These are phyloP conservation scores for Parascotia fuliginaria DNA, from an alignment of 2,888 invertebrate genomes.

Conservation along the genomic window DNA sequence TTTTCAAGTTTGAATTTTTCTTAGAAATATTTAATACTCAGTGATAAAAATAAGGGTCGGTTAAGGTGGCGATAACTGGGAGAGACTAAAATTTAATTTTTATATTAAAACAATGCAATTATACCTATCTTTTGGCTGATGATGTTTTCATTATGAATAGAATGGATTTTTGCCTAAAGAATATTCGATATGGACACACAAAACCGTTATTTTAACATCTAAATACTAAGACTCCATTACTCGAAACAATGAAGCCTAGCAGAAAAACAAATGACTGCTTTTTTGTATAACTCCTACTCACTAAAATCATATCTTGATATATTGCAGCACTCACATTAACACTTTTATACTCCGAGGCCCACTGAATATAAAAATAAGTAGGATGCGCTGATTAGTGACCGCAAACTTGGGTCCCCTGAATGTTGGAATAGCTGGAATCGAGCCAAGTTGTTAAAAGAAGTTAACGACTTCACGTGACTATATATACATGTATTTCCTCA, in stretches of 20 bases:
- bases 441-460: slow-evolving; percentile 60
- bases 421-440: slow-evolving; percentile 50
- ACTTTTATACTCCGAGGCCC: slow-evolving; percentile 37
- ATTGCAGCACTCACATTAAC: slow-evolving; percentile 46
- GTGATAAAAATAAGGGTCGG: too few relatives aligned
- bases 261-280: slow-evolving; percentile 1
- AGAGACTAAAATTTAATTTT: too few relatives aligned
- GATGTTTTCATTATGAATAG: too few relatives aligned
- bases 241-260: neutral
- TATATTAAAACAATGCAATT: too few relatives aligned
- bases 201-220: too few relatives aligned
- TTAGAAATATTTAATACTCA: too few relatives aligned
- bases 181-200: too few relatives aligned
- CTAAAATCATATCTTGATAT: too few relatives aligned
- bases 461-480: slow-evolving; percentile 50
- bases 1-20: too few relatives aligned
- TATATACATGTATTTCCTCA: slow-evolving; percentile 50
- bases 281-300: slow-evolving; percentile 20
- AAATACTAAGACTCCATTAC: neutral
- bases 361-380: slow-evolving; percentile 46
- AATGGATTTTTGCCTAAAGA: too few relatives aligned
- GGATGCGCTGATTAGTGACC: slow-evolving; percentile 64
- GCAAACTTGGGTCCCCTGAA: slow-evolving; percentile 58
- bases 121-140: too few relatives aligned
- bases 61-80: too few relatives aligned